Evolutionary conservation across 2,888 invertebrate species (phyloP), one percentile per base, ranked within the genome.

Genomic region (Parnassius orleans): DNA sequence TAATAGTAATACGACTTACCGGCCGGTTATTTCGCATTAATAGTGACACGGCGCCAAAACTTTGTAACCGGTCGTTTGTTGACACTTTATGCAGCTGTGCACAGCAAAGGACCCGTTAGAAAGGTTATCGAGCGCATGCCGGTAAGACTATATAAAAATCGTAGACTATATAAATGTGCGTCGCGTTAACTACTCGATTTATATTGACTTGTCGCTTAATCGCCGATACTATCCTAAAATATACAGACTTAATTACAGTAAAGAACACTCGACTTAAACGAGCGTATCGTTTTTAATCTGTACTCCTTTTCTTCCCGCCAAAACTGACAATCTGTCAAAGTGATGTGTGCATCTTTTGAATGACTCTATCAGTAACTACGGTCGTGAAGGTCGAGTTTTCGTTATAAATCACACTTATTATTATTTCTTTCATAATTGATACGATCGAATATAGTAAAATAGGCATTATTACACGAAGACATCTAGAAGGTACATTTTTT

Each of bases 131-230:
- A 3, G 14, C 14, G 48, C 14, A 48, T 9, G 14, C 14, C 48
- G 14, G 15, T 14, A n/a, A 48, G 2, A 15, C n/a, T 15, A 48
- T 14, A 47, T 11, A n/a, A 47, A 9, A 47, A 47, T 3, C 47
- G n/a, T n/a, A 48, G 2, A 15, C n/a, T 15, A 48, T 19, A 19
- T 19, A 19, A 46, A 10, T 14, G 48, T 14, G 48, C 48, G 48
- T 14, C 48, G n/a, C 12, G 11, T 11, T 7, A 11, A n/a, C 46
- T 15, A 46, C n/a, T 46, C 48, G 48, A 48, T 14, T 11, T 15
- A 72, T 67, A 76, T 73, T 74, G 68, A 68, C 68, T 71, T 71
- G 65, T 69, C 77, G 70, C 72, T 73, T 72, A 78, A 74, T 73
- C 74, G 76, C 70, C 48, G 51, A 54, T 44, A 12, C n/a, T 69